Evolutionary conservation across 2,888 invertebrate genomes (phyloP), one percentile per base, ranked within the genome.

Genomic region (Andrena marginata): DNA sequence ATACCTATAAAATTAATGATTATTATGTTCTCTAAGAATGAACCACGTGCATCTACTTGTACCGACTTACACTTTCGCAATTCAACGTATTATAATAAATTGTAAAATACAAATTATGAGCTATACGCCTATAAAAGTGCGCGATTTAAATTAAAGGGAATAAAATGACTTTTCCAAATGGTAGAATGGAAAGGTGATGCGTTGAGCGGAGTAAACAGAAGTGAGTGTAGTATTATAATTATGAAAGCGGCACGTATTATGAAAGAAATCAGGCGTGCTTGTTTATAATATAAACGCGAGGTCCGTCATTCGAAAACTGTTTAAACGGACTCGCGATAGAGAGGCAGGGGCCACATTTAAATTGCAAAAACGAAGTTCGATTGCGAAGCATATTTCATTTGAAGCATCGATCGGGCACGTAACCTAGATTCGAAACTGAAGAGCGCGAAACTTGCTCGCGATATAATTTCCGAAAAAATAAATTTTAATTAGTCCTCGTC

Each of bases 401-500:
- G 31, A 20, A 16, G 79, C 75, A 81, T 80, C 33, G 80, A 81
- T 80, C 74, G 64, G 20, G 59, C 56, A 33, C 26, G 70, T 70
- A 80, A 82, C 81, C 80, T 29, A 82, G 69, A 80, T 82, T 70
- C 54, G n/a, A 10, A 62, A 35, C 23, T 54, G 54, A 75, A 62
- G 70, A 75, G 42, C 16, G n/a, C 16, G 26, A 67, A 80, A 70
- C 69, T 70, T 69, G 56, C n/a, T 3, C 29, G 23, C 23, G 56
- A 62, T 74, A 49, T 56, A n/a, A 67, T 67, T 54, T 67, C 20
- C 35, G 23, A 70, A 79, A 85, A 83, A 79, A 74, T 59, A 60
- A 80, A 74, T 72, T 86, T 86, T 86, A 85, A 85, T 85, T 84
- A 86, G 68, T 67, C 65, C 51, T 16, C 62, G 70, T 71, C 68